Conservation (phyloP, 2,888 invertebrate genomes). For the Stratiomys singularior region DNA sequence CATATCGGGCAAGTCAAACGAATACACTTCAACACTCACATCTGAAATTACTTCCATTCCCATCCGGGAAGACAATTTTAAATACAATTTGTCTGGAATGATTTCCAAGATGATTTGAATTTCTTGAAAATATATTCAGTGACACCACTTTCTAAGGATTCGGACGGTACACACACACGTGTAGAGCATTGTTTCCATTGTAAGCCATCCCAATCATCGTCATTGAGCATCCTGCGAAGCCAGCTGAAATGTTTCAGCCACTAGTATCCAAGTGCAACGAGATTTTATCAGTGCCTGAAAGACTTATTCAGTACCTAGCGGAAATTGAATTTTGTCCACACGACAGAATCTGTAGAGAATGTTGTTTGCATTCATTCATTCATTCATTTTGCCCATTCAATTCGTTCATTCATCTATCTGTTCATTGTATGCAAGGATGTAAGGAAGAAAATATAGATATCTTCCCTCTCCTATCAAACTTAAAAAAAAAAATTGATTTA, state of each 20-base stretch:
- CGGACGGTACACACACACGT: neutral
- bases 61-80: no score
- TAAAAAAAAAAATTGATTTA: neutral
- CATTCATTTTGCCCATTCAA: neutral
- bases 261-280: slow-evolving; percentile 11
- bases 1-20: no score
- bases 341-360: slow-evolving; percentile 11
- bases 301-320: slow-evolving; percentile 22
- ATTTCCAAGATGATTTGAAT: slow-evolving; percentile 1
- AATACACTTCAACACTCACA: no score
- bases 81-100: neutral
- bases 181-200: neutral
- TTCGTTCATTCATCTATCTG: neutral
- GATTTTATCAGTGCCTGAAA: slow-evolving; percentile 3
- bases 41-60: no score
- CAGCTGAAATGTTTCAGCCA: slow-evolving; percentile 1
- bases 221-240: neutral
- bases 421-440: neutral
- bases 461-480: neutral
- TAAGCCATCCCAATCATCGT: neutral
- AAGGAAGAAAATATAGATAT: neutral
- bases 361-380: slow-evolving; percentile 27
- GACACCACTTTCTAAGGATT: neutral
- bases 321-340: slow-evolving; percentile 31
- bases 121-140: neutral